These are phyloP conservation scores for Arge pagana DNA, from an alignment of 2,888 invertebrate species.

Conservation along the genomic window DNA sequence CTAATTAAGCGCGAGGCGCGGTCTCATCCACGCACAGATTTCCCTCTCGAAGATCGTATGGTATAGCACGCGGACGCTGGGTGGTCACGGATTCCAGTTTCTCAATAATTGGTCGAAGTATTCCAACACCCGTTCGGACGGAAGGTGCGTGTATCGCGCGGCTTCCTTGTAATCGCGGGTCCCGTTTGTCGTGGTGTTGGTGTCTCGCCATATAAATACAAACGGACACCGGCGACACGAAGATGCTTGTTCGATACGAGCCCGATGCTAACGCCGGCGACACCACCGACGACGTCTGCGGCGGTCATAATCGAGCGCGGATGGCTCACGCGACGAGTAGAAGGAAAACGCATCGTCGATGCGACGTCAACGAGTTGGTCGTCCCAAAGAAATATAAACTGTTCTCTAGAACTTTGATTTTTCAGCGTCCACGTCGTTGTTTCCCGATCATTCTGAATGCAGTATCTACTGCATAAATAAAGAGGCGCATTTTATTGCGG, in stretches of 20 bases:
- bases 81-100: slow-evolving; percentile 57
- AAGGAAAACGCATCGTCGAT: too few relatives aligned
- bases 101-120: slow-evolving; percentile 59
- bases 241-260: slow-evolving; percentile 20
- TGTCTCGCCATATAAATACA: too few relatives aligned
- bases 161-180: slow-evolving; percentile 13
- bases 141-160: not conserved
- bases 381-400: too few relatives aligned
- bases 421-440: too few relatives aligned
- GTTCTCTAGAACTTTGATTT: too few relatives aligned
- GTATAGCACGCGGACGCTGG: slow-evolving; percentile 36
- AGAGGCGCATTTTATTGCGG: too few relatives aligned
- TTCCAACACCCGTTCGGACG: slow-evolving; percentile 55
- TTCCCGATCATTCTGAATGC: too few relatives aligned
- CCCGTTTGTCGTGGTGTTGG: not conserved
- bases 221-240: slow-evolving; percentile 10
- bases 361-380: too few relatives aligned
- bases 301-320: slow-evolving; percentile 7
- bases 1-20: slow-evolving; percentile 22
- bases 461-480: too few relatives aligned
- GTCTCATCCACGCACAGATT: slow-evolving; percentile 19
- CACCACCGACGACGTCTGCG: slow-evolving; percentile 5
- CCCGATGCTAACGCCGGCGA: slow-evolving; percentile 3
- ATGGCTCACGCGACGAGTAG: too few relatives aligned
- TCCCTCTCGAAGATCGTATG: slow-evolving; percentile 12